These are phyloP conservation scores for Pseudeuparius sepicola DNA, from an alignment of 2,888 invertebrate genomes.

Conservation along the genomic window DNA sequence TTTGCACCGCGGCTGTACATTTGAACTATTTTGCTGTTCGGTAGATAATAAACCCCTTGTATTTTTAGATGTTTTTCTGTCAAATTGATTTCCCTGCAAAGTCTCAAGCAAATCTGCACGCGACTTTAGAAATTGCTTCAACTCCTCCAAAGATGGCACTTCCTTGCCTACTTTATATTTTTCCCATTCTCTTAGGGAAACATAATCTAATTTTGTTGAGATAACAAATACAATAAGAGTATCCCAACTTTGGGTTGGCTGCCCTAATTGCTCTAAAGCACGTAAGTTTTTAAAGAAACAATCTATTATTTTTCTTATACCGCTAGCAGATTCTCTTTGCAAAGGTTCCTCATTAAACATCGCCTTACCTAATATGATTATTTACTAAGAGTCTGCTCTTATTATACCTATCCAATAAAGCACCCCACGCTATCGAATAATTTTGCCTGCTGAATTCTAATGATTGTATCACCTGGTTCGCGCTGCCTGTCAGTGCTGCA, in stretches of 20 bases:
- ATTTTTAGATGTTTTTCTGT: slow-evolving; percentile 1
- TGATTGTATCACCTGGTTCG: slow-evolving; percentile 1
- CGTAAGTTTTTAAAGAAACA: slow-evolving; percentile 6
- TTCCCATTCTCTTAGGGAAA: slow-evolving; percentile 4
- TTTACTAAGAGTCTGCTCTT: slow-evolving; percentile 7
- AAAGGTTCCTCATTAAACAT: slow-evolving; percentile 4
- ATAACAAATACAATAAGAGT: slow-evolving; percentile 6
- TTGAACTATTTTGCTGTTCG: not conserved
- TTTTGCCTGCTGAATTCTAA: slow-evolving; percentile 1
- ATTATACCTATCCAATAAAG: slow-evolving; percentile 10
- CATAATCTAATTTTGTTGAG: slow-evolving; percentile 6
- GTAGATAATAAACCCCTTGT: not conserved
- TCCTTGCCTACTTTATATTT: slow-evolving; percentile 1
- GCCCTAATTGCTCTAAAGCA: slow-evolving; percentile 5
- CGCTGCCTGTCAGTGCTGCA: not conserved
- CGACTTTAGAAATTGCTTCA: slow-evolving; percentile 6
- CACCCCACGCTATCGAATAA: slow-evolving; percentile 11
- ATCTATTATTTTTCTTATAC: slow-evolving; percentile 6
- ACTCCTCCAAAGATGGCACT: slow-evolving; percentile 6
- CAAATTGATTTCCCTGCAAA: slow-evolving; percentile 1
- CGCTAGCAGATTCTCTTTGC: slow-evolving; percentile 5
- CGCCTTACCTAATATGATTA: slow-evolving; percentile 12
- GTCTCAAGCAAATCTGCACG: slow-evolving; percentile 6
- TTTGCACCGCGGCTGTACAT: not conserved
- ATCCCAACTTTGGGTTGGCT: slow-evolving; percentile 6